Base-by-base conservation (phyloP, 2,797 vertebrate species). In the Sebastolobus altivelis region DNA sequence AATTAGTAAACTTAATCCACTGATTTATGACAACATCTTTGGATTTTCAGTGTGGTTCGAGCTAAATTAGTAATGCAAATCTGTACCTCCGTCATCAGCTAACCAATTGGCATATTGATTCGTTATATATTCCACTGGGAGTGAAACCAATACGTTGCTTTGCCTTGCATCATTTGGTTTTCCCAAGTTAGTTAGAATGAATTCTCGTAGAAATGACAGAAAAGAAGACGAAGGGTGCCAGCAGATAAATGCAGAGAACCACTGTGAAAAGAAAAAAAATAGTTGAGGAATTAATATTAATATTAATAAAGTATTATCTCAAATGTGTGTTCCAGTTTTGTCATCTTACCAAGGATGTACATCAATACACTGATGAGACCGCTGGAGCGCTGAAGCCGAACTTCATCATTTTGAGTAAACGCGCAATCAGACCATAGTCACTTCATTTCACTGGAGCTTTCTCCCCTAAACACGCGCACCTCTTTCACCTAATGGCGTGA, bases 81-180 rank as follows among this genome's bases (percentile, higher is more conserved):
- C 40, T 63, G 56, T 65, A 62, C 61, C 55, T 63, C 54, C 43
- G 35, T 77, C 88, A 86, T 90, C 86, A 87, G 63, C 90, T 88
- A 88, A 89, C 40, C 58, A 75, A 83, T 87, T 68, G 76, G 49
- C 74, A 77, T 72, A 92, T 92, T 88, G 92, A 92, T 82, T 81
- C 60, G 13, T 62, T 85, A 8, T 46, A 68, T 75, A 72, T 78
- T 83, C 82, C 77, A 40, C 55, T 38, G 77, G 81, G 84, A 83
- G 80, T 35, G 35, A 83, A 77, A 78, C 58, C 62, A 40, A 87
- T 77, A 52, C 13, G 66, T 87, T 86, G 75, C 86, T 84, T 85
- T 81, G 77, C 31, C 72, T 88, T 68, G 66, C 77, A 80, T 88
- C 69, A 82, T 68, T 88, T 82, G 52, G 16, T 76, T 84, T 79